Evolutionary conservation across 2,888 invertebrate species (phyloP).

Genomic region (Coenonympha arcania): DNA sequence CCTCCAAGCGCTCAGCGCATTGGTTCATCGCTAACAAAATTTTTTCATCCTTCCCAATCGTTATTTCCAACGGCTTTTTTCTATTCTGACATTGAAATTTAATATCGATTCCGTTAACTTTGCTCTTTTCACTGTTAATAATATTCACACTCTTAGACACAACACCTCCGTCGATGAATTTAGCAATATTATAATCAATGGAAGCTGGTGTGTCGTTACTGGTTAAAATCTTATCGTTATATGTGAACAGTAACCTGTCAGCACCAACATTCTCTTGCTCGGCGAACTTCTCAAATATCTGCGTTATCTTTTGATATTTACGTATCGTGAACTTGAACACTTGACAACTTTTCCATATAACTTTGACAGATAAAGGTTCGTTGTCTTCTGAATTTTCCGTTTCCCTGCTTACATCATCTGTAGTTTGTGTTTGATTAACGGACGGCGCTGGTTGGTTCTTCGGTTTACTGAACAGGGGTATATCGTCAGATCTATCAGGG

Average conservation of each 20-base stretch:
- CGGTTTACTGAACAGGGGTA: conserved; percentile 41
- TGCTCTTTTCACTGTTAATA: conserved; percentile 20
- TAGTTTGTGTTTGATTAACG: no score
- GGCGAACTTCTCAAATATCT: conserved; percentile 56
- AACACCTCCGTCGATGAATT: conserved; percentile 66
- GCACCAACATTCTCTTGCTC: conserved; percentile 44
- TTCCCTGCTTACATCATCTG: conserved; percentile 30
- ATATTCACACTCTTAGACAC: conserved; percentile 44
- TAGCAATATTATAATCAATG: conserved; percentile 55
- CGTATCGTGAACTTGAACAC: conserved; percentile 54
- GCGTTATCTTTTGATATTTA: conserved; percentile 52
- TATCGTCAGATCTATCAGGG: conserved; percentile 42
- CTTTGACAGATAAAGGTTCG: conserved; percentile 63
- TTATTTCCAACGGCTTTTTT: conserved; percentile 52
- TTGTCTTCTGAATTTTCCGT: conserved; percentile 49
- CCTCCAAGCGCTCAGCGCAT: conserved; percentile 61
- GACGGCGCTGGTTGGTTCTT: background rate
- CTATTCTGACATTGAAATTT: conserved; percentile 64
- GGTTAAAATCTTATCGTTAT: conserved; percentile 53
- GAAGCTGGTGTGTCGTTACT: conserved; percentile 58
- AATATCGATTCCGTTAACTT: conserved; percentile 42
- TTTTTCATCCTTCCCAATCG: conserved; percentile 44
- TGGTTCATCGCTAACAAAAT: conserved; percentile 56
- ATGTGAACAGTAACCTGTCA: conserved; percentile 54
- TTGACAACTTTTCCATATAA: conserved; percentile 61